A percentile compares a stretch with the other conserved stretches of the same genome.
Conservation (phyloP, 2,797 vertebrate genomes). For the Ctenosaura bakeri region DNA sequence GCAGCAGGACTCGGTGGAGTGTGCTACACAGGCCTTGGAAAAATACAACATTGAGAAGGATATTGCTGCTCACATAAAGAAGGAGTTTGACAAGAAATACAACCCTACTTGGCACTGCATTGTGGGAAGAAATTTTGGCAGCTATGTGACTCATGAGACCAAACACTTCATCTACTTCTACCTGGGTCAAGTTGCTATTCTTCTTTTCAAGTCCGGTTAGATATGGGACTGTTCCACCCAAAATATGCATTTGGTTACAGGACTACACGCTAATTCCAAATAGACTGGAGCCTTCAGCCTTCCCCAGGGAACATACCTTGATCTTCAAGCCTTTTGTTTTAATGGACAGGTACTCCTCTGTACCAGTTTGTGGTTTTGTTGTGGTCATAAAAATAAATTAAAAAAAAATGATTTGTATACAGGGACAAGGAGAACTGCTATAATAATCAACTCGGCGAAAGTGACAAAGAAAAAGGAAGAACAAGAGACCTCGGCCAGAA, state of each 20-base stretch:
- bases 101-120: constrained; percentile 99
- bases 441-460: too few species aligned
- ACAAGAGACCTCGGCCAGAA: too few species aligned
- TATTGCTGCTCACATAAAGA: too few species aligned
- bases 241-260: constrained; percentile 70
- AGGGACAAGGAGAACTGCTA: too few species aligned
- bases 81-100: constrained; percentile 99
- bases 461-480: too few species aligned
- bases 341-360: constrained; percentile 88
- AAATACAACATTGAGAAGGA: too few species aligned
- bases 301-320: constrained; percentile 74
- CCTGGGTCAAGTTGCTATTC: constrained; percentile 97
- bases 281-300: constrained; percentile 79
- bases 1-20: too few species aligned
- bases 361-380: constrained; percentile 80
- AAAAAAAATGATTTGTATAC: too few species aligned
- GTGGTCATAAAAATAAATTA: constrained; percentile 83
- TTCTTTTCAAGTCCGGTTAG: constrained; percentile 96
- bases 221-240: constrained; percentile 66
- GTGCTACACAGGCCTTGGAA: too few species aligned
- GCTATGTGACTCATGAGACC: constrained; percentile 97
- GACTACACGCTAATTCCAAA: constrained; percentile 81
- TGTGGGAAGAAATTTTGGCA: constrained; percentile 96
- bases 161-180: constrained; percentile 99
- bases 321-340: constrained; percentile 85